phyloP scores from a whole-genome alignment of 2,888 invertebrate genomes.

The Drosophila pegasa region DNA sequence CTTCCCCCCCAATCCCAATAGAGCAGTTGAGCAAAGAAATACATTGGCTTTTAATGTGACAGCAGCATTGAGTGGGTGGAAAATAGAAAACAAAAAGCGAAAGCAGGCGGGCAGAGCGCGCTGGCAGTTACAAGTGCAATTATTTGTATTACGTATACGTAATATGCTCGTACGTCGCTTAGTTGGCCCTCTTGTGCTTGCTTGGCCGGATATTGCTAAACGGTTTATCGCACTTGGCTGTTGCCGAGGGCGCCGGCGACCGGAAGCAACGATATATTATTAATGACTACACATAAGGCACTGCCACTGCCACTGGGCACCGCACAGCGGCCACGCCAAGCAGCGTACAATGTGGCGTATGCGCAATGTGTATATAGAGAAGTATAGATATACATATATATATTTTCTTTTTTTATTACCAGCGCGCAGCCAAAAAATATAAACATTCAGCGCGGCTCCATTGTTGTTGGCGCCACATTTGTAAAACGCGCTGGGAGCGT shows the following conservation, averaged over 20 bases:
- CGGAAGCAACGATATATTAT: conserved; percentile 70
- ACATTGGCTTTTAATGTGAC: conserved; percentile 1
- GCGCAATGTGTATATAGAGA: conserved; percentile 62
- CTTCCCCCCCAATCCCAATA: too few relatives aligned
- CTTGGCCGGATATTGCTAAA: conserved; percentile 70
- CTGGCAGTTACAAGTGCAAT: conserved; percentile 23
- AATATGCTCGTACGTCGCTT: conserved; percentile 12
- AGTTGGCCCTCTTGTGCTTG: conserved; percentile 31
- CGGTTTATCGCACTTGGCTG: conserved; percentile 77
- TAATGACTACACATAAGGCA: conserved; percentile 59
- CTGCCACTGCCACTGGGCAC: too few relatives aligned
- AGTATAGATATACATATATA: conserved; percentile 11
- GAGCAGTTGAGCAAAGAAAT: background rate
- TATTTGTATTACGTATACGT: conserved; percentile 41
- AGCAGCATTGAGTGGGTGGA: background rate
- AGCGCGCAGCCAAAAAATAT: conserved; percentile 31
- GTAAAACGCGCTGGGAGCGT: conserved; percentile 30
- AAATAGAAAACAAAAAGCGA: conserved; percentile 9
- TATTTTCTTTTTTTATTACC: conserved; percentile 67
- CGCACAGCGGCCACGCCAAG: conserved; percentile 11
- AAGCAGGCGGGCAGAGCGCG: background rate
- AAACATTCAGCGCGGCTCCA: conserved; percentile 29
- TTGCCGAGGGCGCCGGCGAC: conserved; percentile 31
- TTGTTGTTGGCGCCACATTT: conserved; percentile 45
- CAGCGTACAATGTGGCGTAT: conserved; percentile 63